Evolutionary conservation across 2,888 invertebrate species (phyloP), one percentile per base, ranked within the genome.

Genomic region (Anaspis maculata): DNA sequence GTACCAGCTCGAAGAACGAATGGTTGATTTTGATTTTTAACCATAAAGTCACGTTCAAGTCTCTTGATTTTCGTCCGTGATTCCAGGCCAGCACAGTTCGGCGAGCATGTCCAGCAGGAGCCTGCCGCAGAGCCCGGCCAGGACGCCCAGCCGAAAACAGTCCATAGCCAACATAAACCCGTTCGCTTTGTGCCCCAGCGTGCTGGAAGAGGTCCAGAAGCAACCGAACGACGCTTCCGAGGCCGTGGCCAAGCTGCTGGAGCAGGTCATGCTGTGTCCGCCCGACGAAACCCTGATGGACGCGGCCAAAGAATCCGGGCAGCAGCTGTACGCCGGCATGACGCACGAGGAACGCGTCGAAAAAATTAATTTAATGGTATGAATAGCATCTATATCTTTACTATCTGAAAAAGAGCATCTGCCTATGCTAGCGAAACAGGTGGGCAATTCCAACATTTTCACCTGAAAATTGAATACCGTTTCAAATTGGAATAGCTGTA

Each of bases 341-440:
- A 71, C 78, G 12, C 74, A 79, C 3, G 71, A 74, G 16, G 82
- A 82, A 42, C 70, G 85, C 42, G 75, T 79, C 36, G 73, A 76
- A 24, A 83, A 85, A 65, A 86, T 95, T 46, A 90, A 92, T 65
- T 70, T 76, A 30, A 83, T 92, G 85, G 94, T 94, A 61, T 71
- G 71, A 49, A 3, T 19, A 6, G 21, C 9, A 19, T 19, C 9
- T 19, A 19, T 19, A 19, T 7, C n/a, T n/a, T n/a, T n/a, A n/a
- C n/a, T n/a, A n/a, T n/a, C n/a, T n/a, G n/a, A n/a, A n/a, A n/a
- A n/a, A n/a, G n/a, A n/a, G n/a, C n/a, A n/a, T n/a, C n/a, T n/a
- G n/a, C n/a, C n/a, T n/a, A n/a, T n/a, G n/a, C n/a, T n/a, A n/a
- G n/a, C n/a, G n/a, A n/a, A n/a, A n/a, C n/a, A n/a, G n/a, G n/a